These are phyloP conservation scores for Hephaestus fuliginosus DNA, from an alignment of 2,797 vertebrate species.

Conservation along the genomic window DNA sequence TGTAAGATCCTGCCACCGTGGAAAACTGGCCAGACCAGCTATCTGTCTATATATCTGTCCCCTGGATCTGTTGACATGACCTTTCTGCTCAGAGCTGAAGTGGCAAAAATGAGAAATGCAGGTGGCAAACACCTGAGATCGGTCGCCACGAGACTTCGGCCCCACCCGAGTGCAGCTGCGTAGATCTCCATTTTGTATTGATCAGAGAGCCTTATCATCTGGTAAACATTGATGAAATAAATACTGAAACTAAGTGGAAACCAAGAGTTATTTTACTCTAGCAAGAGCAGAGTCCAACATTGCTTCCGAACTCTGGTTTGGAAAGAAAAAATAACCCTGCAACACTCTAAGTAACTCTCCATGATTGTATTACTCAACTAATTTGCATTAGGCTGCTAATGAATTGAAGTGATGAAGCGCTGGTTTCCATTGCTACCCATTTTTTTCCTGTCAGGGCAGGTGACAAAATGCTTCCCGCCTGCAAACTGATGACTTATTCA, in stretches of 20 bases:
- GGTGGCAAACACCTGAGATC: slow-evolving; percentile 73
- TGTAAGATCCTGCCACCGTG: slow-evolving; percentile 79
- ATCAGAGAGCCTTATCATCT: slow-evolving; percentile 11
- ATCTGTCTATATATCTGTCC: slow-evolving; percentile 83
- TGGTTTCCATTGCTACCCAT: slow-evolving; percentile 28
- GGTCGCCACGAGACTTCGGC: slow-evolving; percentile 28
- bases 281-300: slow-evolving; percentile 12
- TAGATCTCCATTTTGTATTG: neutral
- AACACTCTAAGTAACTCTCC: neutral
- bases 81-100: slow-evolving; percentile 77
- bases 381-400: slow-evolving; percentile 28
- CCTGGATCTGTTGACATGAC: slow-evolving; percentile 83
- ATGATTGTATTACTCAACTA: slow-evolving; percentile 18
- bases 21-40: slow-evolving; percentile 79
- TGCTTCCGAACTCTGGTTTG: slow-evolving; percentile 9
- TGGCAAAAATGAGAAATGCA: slow-evolving; percentile 72
- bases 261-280: slow-evolving; percentile 7
- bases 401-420: slow-evolving; percentile 24
- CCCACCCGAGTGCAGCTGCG: slow-evolving; percentile 11
- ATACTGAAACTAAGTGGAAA: slow-evolving; percentile 15
- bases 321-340: slow-evolving; percentile 7
- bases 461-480: slow-evolving; percentile 47
- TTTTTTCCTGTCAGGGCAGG: slow-evolving; percentile 16
- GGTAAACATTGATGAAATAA: slow-evolving; percentile 28
- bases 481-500: slow-evolving; percentile 60